phyloP scores from a whole-genome alignment of 1,140 invertebrate genomes.

The Tetramorium simillimum region DNA sequence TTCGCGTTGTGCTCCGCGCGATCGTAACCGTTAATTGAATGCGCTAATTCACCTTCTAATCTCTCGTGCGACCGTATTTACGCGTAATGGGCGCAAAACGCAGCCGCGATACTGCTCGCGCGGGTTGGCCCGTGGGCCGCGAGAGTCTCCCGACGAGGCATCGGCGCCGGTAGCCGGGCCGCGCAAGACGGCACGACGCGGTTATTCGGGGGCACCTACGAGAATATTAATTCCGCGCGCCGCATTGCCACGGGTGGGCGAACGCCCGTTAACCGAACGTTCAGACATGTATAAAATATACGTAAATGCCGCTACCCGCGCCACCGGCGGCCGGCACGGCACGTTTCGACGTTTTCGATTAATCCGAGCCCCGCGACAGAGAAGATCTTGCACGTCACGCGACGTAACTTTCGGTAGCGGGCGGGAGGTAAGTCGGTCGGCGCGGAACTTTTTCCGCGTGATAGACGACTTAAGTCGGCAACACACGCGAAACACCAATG shows the following conservation, averaged over 20 bases:
- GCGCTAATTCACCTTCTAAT: constrained; percentile 82
- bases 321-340: background rate
- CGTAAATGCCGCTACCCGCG: too few species aligned
- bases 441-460: constrained; percentile 35
- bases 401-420: constrained; percentile 28
- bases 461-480: constrained; percentile 33
- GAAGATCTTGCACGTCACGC: constrained; percentile 38
- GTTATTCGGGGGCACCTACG: constrained; percentile 65
- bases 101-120: constrained; percentile 72
- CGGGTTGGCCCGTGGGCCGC: too few species aligned
- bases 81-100: constrained; percentile 80
- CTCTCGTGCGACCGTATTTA: constrained; percentile 81
- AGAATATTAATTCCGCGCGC: constrained; percentile 73
- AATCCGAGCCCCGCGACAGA: constrained; percentile 39
- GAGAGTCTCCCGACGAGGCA: too few species aligned
- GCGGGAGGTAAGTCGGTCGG: background rate
- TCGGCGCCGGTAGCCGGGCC: too few species aligned
- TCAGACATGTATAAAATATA: too few species aligned
- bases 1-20: constrained; percentile 38
- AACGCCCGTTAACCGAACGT: constrained; percentile 60
- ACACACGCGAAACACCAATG: background rate
- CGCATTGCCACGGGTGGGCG: constrained; percentile 29
- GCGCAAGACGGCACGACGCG: constrained; percentile 28
- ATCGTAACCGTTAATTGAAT: constrained; percentile 84
- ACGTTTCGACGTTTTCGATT: constrained; percentile 51